Base-by-base conservation (phyloP, 2,888 invertebrate species). In the Tetragonula carbonaria region DNA sequence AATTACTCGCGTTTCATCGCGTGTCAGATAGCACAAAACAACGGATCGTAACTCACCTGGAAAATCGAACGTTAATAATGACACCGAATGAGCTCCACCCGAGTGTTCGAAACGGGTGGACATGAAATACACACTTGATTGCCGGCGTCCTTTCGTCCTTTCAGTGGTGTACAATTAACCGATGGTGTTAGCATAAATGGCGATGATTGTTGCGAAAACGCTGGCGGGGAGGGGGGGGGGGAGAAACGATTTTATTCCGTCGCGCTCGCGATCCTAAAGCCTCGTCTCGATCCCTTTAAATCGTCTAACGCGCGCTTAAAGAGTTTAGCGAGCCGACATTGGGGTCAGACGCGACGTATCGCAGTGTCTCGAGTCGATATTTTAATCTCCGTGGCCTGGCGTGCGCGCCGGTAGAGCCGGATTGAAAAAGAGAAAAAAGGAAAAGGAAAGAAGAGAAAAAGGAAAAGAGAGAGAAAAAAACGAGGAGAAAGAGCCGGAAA, bases 341-440 rank as follows among this genome's bases (percentile, higher is more conserved):
- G 89, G 89, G 91, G 91, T 91, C 91, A 92, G 84, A 88, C 74
- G 86, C 86, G 80, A 87, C 84, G 88, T 89, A 91, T 91, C 89
- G 88, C 89, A 82, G 85, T 86, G 77, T 88, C 86, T 87, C 87
- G 86, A 93, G 92, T 93, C 93, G 93, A 93, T 93, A 93, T 93
- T 93, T 93, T 93, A 93, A 93, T 93, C 93, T 93, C 89, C 91
- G 91, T 88, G 91, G 91, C 90, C 89, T 90, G 89, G 87, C 86
- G 87, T 83, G 79, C 79, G 80, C 67, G 82, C 86, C 88, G 84
- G 84, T 84, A 81, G 81, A 81, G 81, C 79, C 62, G 86, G 89
- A 92, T 92, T 91, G 91, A 76, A 86, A 79, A 74, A 68, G 72
- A 73, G 62, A 72, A 45, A 57, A 3, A 76, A 51, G 55, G n/a